These are phyloP conservation scores for Anoplius nigerrimus DNA, from an alignment of 2,888 invertebrate species.

Conservation along the genomic window DNA sequence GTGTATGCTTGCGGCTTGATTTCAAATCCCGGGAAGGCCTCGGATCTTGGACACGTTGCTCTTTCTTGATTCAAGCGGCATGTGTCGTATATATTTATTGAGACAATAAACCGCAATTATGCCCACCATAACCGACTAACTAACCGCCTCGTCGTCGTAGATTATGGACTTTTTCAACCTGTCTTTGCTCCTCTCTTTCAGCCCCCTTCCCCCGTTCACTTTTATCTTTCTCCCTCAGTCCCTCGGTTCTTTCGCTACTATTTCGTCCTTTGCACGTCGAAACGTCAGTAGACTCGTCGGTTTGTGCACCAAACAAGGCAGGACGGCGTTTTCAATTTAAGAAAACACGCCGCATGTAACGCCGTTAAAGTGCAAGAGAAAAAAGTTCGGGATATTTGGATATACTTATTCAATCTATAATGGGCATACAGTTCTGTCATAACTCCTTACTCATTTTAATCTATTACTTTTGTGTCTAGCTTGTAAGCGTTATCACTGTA, in stretches of 20 bases:
- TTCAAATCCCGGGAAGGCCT: conserved; percentile 67
- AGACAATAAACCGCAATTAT: conserved; percentile 73
- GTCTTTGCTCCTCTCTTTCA: background rate
- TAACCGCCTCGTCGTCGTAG: conserved; percentile 56
- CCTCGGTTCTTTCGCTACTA: background rate
- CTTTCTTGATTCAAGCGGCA: conserved; percentile 37
- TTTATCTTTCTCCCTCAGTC: background rate
- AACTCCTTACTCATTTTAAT: no score
- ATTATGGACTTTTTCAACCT: conserved; percentile 31
- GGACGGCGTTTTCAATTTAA: no score
- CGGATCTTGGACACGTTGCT: background rate
- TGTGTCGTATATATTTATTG: conserved; percentile 71
- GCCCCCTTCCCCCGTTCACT: conserved; percentile 2
- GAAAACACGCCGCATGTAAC: no score
- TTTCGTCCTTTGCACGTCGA: no score
- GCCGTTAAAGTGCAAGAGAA: no score
- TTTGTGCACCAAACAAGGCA: no score
- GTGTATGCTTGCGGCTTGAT: conserved; percentile 56
- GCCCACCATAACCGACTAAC: conserved; percentile 65
- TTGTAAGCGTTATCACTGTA: no score
- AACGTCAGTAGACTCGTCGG: no score
- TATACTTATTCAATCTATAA: no score
- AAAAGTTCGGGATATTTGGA: no score
- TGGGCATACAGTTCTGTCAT: no score
- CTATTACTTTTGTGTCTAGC: no score